Conservation (phyloP, 1,140 invertebrate genomes). For the Lepidurus couesii region DNA sequence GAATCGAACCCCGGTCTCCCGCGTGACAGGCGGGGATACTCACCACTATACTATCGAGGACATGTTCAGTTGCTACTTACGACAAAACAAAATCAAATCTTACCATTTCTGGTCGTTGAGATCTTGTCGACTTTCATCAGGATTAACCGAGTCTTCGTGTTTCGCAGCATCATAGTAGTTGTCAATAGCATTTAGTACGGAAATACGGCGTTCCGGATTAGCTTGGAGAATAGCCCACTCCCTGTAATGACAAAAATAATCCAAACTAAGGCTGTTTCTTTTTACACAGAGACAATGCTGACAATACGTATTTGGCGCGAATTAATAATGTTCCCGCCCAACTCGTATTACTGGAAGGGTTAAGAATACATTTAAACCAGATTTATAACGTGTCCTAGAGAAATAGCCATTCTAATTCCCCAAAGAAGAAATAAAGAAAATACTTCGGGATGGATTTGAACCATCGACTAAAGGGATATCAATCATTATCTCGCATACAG, state of each 20-base stretch:
- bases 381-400: too few species aligned
- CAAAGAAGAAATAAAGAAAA: neutral
- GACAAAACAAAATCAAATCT: neutral
- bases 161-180: conserved; percentile 31
- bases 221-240: conserved; percentile 43
- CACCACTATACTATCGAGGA: too few species aligned
- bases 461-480: neutral
- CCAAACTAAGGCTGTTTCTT: conserved; percentile 32
- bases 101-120: neutral
- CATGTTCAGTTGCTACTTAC: too few species aligned
- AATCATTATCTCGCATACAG: neutral
- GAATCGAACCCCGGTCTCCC: too few species aligned
- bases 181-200: conserved; percentile 36
- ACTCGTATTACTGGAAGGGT: too few species aligned
- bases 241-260: conserved; percentile 32
- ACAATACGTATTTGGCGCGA: too few species aligned
- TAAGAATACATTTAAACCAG: too few species aligned
- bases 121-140: neutral
- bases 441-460: neutral
- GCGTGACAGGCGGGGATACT: too few species aligned
- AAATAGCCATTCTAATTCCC: neutral
- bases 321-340: too few species aligned
- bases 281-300: neutral
- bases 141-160: neutral
- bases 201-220: conserved; percentile 35